Evolutionary conservation across 1,140 invertebrate species (phyloP).

Genomic region (Papilio dardanus): DNA sequence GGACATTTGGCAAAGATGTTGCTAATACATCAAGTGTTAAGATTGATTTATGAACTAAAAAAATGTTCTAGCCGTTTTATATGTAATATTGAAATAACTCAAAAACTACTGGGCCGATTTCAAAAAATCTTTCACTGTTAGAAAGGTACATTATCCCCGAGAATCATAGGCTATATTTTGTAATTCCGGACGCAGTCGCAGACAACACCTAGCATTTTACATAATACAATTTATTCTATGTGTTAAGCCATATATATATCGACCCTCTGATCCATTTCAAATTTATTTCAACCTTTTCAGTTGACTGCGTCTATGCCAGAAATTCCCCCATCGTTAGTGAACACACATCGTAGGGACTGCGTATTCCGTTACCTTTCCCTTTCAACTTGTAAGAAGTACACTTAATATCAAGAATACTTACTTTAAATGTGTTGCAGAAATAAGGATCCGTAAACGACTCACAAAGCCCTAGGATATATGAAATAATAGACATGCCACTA

Average conservation of each 20-base stretch:
- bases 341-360: not conserved
- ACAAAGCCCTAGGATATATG: not conserved
- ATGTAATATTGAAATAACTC: no score
- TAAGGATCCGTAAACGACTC: not conserved
- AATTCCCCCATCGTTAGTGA: not conserved
- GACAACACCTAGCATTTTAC: no score
- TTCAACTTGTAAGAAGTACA: conserved; percentile 17
- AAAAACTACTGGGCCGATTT: no score
- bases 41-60: not conserved
- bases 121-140: no score
- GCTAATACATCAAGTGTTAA: not conserved
- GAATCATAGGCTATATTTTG: no score
- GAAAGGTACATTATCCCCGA: no score
- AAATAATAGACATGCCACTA: not conserved
- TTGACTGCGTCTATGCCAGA: not conserved
- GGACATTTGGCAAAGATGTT: not conserved
- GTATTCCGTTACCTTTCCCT: not conserved
- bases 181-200: no score
- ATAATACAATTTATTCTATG: not conserved
- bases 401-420: conserved; percentile 16
- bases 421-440: conserved; percentile 10
- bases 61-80: not conserved
- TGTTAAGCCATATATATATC: not conserved
- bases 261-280: not conserved
- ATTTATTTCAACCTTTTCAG: not conserved